phyloP scores from a whole-genome alignment of 1,140 invertebrate species.

The Nymphalis io region DNA sequence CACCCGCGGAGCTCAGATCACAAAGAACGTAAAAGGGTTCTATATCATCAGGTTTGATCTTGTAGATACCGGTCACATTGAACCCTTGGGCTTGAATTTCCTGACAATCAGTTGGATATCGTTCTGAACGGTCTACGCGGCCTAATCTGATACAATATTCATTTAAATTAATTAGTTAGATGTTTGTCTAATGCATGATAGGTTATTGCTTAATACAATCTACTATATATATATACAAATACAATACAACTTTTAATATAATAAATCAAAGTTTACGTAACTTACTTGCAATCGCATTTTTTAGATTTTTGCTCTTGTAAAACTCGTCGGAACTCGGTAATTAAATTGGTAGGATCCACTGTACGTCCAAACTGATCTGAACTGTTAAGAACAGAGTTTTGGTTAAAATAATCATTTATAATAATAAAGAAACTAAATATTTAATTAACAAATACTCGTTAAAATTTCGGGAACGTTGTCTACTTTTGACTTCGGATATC shows the following conservation, averaged over 20 bases:
- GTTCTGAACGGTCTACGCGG: conserved; percentile 59
- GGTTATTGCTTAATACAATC: no score
- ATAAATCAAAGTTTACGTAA: conserved; percentile 4
- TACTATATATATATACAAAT: no score
- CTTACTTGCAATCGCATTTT: conserved; percentile 73
- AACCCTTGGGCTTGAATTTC: conserved; percentile 74
- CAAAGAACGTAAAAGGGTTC: conserved; percentile 84
- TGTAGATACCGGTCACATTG: conserved; percentile 73
- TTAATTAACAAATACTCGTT: conserved; percentile 40
- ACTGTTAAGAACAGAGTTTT: conserved; percentile 22
- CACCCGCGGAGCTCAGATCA: conserved; percentile 81
- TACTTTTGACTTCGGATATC: conserved; percentile 64
- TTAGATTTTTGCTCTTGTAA: conserved; percentile 62
- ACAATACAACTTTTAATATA: no score
- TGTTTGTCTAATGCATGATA: background rate
- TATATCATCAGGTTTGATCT: conserved; percentile 70
- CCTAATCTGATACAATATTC: conserved; percentile 31
- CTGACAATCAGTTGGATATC: conserved; percentile 69
- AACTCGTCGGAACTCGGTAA: conserved; percentile 63
- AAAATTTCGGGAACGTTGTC: conserved; percentile 42
- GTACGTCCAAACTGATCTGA: conserved; percentile 34
- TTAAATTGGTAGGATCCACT: conserved; percentile 49
- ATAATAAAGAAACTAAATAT: background rate
- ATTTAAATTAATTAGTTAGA: background rate
- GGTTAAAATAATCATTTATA: background rate